Base-by-base conservation (phyloP, 2,888 invertebrate species). In the Onchidella celtica region DNA sequence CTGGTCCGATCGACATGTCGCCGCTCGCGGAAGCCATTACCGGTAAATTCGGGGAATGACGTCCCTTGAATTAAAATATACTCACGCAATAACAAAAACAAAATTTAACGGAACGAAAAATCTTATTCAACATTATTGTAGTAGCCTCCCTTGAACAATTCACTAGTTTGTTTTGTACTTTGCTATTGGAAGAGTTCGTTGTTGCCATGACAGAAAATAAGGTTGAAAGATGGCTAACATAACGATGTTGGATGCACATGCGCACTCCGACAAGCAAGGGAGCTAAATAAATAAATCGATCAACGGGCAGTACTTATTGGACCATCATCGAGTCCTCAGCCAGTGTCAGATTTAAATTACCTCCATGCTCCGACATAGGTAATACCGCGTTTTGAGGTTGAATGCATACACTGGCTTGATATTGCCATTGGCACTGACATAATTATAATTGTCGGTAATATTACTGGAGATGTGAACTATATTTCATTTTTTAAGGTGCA, bases 21-120 rank as follows among this genome's bases (percentile, higher is more conserved):
- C 66, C 76, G 63, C 66, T 76, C 1, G 32, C 32, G 21, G 55
- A 14, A 2, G 76, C 76, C 76, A 76, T 76, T 27, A n/a, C n/a
- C n/a, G n/a, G n/a, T n/a, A n/a, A n/a, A n/a, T n/a, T n/a, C n/a
- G n/a, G n/a, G n/a, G n/a, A 38, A 24, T 69, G n/a, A 27, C 24
- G n/a, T 72, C 72, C 55, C 72, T 29, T 47, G 14, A 61, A n/a
- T 6, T 17, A 61, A 17, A 11, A 59, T 1, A 4, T 27, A 3
- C 4, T 29, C 55, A 72, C 32, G n/a, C 3, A 34, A 34, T 11
- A 11, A 11, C 24, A 11, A 34, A 3, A 1, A 27, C 17, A 38
- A 2, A 17, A 24, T 21, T 29, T 11, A 14, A 6, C 66, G 65
- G 29, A 65, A 65, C 65, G 65, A 24, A 65, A 24, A 6, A 11